phyloP scores from a whole-genome alignment of 2,797 vertebrate genomes.

The Vireo griseus region DNA sequence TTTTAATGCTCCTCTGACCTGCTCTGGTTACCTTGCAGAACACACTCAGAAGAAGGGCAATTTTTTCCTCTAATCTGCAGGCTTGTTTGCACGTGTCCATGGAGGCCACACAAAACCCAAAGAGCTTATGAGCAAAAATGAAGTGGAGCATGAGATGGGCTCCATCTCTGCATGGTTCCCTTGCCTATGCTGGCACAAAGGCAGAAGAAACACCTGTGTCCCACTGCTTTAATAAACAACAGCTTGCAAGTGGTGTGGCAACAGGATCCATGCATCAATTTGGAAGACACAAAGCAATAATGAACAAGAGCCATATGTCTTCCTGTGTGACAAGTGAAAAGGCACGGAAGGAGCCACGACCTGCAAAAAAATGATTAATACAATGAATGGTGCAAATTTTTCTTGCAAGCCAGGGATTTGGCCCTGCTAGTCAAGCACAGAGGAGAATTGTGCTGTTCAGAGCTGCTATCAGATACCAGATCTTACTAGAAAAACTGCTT shows the following conservation, averaged over 20 bases:
- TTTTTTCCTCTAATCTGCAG: neutral
- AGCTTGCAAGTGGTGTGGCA: conserved; percentile 14
- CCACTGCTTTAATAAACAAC: conserved; percentile 7
- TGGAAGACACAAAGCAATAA: conserved; percentile 11
- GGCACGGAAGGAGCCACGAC: neutral
- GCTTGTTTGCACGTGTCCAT: neutral
- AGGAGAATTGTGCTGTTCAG: neutral
- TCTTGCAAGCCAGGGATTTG: neutral
- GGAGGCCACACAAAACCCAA: neutral
- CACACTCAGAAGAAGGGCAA: neutral
- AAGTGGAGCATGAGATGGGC: neutral
- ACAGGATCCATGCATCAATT: neutral
- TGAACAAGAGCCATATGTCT: conserved; percentile 21
- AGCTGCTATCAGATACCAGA: neutral
- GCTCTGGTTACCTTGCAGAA: neutral
- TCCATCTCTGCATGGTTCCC: neutral
- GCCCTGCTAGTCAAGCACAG: neutral
- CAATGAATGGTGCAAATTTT: neutral
- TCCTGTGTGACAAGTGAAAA: neutral
- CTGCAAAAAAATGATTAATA: conserved; percentile 1
- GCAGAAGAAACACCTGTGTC: neutral
- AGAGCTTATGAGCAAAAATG: neutral
- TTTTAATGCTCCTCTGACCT: neutral
- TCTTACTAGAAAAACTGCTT: neutral
- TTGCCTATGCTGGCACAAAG: neutral